Evolutionary conservation across 1,140 invertebrate species (phyloP).

Genomic region (Rhopalosiphum maidis): DNA sequence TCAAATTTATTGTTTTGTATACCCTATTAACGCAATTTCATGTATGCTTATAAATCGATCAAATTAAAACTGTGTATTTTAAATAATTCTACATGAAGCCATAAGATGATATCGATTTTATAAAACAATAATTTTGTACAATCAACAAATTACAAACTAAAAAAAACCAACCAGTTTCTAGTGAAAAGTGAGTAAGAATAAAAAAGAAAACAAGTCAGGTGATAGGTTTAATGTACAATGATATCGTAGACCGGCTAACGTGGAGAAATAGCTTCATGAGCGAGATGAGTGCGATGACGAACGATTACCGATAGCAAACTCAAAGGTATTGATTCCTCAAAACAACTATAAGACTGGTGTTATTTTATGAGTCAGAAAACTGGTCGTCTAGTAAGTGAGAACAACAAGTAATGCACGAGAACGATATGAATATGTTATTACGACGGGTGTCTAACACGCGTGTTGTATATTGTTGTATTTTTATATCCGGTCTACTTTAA

Average conservation of each 20-base stretch:
- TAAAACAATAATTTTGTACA: neutral
- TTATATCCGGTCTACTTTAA: no score
- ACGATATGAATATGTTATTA: neutral
- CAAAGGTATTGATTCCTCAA: neutral
- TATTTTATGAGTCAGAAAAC: neutral
- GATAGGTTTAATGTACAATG: neutral
- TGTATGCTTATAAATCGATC: neutral
- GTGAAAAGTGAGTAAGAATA: neutral
- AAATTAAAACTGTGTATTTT: neutral
- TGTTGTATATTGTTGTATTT: neutral
- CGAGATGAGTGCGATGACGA: neutral
- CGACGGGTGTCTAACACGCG: neutral
- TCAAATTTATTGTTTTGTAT: neutral
- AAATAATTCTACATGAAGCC: neutral
- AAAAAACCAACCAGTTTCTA: neutral
- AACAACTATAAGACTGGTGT: neutral
- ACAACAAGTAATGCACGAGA: neutral
- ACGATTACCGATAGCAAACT: neutral
- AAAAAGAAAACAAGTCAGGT: neutral
- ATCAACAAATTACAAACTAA: no score
- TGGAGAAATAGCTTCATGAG: neutral
- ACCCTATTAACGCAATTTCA: neutral
- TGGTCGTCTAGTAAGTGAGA: neutral
- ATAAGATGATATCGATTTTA: neutral
- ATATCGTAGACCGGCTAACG: neutral